Evolutionary conservation across 2,113 vertebrate genomes (phyloP).

Genomic region (Mola mola): DNA sequence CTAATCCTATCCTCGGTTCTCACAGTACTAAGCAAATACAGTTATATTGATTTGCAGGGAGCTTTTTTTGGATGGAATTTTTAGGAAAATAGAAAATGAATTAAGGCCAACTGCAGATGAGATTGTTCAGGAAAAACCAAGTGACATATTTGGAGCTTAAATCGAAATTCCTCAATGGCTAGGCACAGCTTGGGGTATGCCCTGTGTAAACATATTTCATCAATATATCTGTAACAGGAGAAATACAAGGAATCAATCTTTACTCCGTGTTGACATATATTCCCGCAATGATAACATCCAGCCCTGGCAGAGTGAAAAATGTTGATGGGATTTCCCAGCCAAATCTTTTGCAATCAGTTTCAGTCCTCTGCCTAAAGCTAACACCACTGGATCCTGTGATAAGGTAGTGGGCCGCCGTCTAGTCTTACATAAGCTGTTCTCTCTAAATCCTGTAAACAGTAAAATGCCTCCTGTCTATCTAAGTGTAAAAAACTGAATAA

Average conservation of each 20-base stretch:
- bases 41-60: no score
- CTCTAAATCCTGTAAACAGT: neutral
- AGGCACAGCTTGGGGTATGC: neutral
- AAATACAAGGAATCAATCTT: conserved; percentile 18
- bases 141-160: neutral
- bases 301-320: conserved; percentile 5
- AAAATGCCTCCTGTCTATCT: neutral
- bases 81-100: conserved; percentile 1
- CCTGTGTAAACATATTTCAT: conserved; percentile 8
- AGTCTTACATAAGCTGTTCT: conserved; percentile 5
- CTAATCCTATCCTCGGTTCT: no score
- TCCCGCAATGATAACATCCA: conserved; percentile 11
- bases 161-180: neutral
- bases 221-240: conserved; percentile 1
- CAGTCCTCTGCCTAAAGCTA: neutral
- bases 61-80: neutral
- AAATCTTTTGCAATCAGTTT: conserved; percentile 17
- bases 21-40: no score
- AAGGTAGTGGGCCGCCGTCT: conserved; percentile 3
- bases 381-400: conserved; percentile 1
- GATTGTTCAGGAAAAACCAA: conserved; percentile 4
- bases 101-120: neutral
- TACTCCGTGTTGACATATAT: conserved; percentile 9
- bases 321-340: conserved; percentile 35
- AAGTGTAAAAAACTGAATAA: no score